A percentile compares a stretch with the other conserved stretches of the same genome.
phyloP scores from a whole-genome alignment of 2,797 vertebrate genomes.

The Micromesistius poutassou region DNA sequence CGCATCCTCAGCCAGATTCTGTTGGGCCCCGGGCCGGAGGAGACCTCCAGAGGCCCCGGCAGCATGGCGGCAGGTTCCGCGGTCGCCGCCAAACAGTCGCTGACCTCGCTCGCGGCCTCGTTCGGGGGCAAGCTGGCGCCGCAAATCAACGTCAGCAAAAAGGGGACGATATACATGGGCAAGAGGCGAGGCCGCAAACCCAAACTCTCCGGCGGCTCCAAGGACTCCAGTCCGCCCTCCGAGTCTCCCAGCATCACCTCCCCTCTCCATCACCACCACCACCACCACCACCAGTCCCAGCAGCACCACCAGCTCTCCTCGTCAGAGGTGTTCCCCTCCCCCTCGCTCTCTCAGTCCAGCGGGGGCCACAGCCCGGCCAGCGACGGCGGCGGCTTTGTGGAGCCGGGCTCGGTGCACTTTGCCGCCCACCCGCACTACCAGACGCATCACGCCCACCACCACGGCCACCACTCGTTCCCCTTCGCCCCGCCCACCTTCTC shows the following conservation, averaged over 20 bases:
- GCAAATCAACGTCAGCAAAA: conserved; percentile 99
- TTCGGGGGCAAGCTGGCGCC: conserved; percentile 92
- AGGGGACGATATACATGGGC: conserved; percentile 99
- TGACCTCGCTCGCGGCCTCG: conserved; percentile 90
- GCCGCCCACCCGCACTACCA: conserved; percentile 78
- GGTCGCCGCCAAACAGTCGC: conserved; percentile 70
- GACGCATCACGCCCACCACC: conserved; percentile 71
- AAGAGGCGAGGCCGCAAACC: conserved; percentile 96
- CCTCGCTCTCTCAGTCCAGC: conserved; percentile 83
- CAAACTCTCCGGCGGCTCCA: conserved; percentile 66
- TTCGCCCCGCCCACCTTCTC: conserved; percentile 77
- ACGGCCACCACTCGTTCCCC: conserved; percentile 75
- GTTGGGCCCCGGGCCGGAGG: conserved; percentile 71
- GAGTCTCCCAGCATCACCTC: conserved; percentile 73
- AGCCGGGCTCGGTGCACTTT: conserved; percentile 91
- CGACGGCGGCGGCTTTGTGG: conserved; percentile 89
- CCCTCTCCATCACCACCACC: conserved; percentile 77
- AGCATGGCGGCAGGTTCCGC: conserved; percentile 48
- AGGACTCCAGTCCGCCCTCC: conserved; percentile 53
- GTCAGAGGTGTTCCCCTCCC: conserved; percentile 87
- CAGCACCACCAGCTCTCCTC: conserved; percentile 70
- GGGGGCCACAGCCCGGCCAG: conserved; percentile 91
- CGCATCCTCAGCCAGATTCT: conserved; percentile 93
- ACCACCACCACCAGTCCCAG: conserved; percentile 79
- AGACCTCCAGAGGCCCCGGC: conserved; percentile 54